Base-by-base conservation (phyloP, 2,888 invertebrate genomes). In the Hofmannophila pseudospretella region DNA sequence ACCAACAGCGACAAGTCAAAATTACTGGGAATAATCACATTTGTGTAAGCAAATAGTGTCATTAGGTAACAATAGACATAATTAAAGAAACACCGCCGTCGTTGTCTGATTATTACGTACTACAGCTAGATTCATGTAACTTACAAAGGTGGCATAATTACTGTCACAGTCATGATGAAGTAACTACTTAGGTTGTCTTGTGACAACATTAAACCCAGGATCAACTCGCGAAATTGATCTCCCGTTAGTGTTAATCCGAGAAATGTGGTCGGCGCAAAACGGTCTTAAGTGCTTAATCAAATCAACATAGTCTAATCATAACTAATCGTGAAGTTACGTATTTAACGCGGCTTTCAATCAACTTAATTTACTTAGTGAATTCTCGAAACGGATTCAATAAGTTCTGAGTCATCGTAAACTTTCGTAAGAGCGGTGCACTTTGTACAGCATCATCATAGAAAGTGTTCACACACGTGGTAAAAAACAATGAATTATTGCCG, bases 401-500 rank as follows among this genome's bases (percentile, higher is more conserved):
- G 14, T 13, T 8, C 11, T 14, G 29, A 29, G 13, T 29, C 16
- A 16, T 28, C 29, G n/a, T 5, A n/a, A 4, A 11, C 27, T 27
- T 27, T 27, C 23, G 27, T 3, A 11, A 27, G 27, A 23, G 8
- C n/a, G n/a, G 2, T 29, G 10, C n/a, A 29, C 14, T 36, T 33
- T 19, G 29, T 41, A 26, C 23, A 30, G 30, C 23, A 37, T 44
- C 45, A 39, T 45, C 44, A 47, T 71, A 71, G 71, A 75, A 73
- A 73, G 67, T 68, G 58, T 50, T n/a, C n/a, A n/a, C n/a, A n/a
- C n/a, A 52, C 45, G 48, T 43, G 39, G 46, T n/a, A 61, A 65
- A 63, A 70, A 58, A 73, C 67, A 75, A 73, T 70, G 58, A 61
- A 48, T 45, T 58, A 54, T 61, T 59, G 50, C 47, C 54, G n/a